A percentile compares a stretch with the other conserved stretches of the same genome.
phyloP scores from a whole-genome alignment of 2,113 vertebrate species.

The Bufo bufo region DNA sequence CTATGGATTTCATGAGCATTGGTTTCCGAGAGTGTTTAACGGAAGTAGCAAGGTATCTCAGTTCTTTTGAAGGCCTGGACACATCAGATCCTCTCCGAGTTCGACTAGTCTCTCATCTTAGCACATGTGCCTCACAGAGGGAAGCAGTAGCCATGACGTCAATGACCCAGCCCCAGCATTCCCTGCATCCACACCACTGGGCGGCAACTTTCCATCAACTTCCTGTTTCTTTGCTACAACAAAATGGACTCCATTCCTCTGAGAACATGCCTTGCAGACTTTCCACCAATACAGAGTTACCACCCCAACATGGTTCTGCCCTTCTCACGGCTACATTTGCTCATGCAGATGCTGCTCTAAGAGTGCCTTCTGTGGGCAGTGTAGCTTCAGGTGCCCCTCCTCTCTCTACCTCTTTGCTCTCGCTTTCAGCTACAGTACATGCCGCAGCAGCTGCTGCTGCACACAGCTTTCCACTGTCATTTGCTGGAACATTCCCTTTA shows the following conservation, averaged over 20 bases:
- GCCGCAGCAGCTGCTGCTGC: conserved; percentile 79
- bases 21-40: conserved; percentile 92
- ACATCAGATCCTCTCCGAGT: conserved; percentile 80
- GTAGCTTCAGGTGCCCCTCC: conserved; percentile 77
- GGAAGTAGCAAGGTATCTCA: conserved; percentile 89
- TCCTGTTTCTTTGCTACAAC: conserved; percentile 77
- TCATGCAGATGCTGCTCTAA: conserved; percentile 77
- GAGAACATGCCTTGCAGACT: conserved; percentile 73
- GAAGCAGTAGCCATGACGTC: conserved; percentile 84
- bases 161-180: conserved; percentile 74
- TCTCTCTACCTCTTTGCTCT: conserved; percentile 83
- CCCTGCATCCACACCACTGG: conserved; percentile 85
- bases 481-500: conserved; percentile 79
- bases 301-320: conserved; percentile 70
- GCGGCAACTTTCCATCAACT: conserved; percentile 80
- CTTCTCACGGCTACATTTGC: conserved; percentile 81
- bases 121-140: conserved; percentile 86
- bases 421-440: conserved; percentile 85
- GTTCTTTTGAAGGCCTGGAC: conserved; percentile 87
- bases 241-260: conserved; percentile 73
- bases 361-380: conserved; percentile 75
- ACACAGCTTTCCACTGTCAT: conserved; percentile 83
- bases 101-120: conserved; percentile 91
- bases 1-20: conserved; percentile 97
- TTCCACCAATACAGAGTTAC: conserved; percentile 68